These are phyloP conservation scores for Carcina quercana DNA, from an alignment of 2,888 invertebrate genomes.

Conservation along the genomic window DNA sequence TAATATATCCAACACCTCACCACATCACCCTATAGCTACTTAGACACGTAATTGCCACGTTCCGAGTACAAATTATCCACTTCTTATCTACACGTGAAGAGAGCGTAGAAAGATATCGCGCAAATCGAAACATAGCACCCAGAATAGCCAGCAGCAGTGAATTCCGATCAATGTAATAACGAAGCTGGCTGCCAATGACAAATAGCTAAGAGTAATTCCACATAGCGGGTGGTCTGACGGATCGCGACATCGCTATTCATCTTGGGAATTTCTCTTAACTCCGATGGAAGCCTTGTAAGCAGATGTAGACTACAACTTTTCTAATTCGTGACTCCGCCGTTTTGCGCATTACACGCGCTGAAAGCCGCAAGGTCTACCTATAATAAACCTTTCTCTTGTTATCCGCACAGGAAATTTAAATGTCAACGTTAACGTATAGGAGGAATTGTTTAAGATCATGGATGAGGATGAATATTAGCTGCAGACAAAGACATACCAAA, in stretches of 20 bases:
- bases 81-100: too few relatives aligned
- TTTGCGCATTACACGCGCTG: slow-evolving; percentile 23
- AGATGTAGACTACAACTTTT: slow-evolving; percentile 13
- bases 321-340: slow-evolving; percentile 25
- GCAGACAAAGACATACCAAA: too few relatives aligned
- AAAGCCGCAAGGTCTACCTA: slow-evolving; percentile 25
- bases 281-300: slow-evolving; percentile 18
- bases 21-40: too few relatives aligned
- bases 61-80: too few relatives aligned
- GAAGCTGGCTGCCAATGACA: slow-evolving; percentile 47
- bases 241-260: slow-evolving; percentile 40
- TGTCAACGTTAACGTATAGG: slow-evolving; percentile 2
- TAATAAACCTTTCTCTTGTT: slow-evolving; percentile 43
- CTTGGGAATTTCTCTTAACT: slow-evolving; percentile 52
- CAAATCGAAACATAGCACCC: too few relatives aligned
- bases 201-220: slow-evolving; percentile 33
- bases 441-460: not conserved
- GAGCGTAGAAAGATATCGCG: too few relatives aligned
- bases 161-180: too few relatives aligned
- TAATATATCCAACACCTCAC: too few relatives aligned
- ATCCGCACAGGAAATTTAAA: slow-evolving; percentile 35
- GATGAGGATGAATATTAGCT: too few relatives aligned
- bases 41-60: too few relatives aligned
- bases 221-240: slow-evolving; percentile 48
- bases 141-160: not conserved